Conservation (phyloP, 2,113 vertebrate genomes). For the Bucco capensis region DNA sequence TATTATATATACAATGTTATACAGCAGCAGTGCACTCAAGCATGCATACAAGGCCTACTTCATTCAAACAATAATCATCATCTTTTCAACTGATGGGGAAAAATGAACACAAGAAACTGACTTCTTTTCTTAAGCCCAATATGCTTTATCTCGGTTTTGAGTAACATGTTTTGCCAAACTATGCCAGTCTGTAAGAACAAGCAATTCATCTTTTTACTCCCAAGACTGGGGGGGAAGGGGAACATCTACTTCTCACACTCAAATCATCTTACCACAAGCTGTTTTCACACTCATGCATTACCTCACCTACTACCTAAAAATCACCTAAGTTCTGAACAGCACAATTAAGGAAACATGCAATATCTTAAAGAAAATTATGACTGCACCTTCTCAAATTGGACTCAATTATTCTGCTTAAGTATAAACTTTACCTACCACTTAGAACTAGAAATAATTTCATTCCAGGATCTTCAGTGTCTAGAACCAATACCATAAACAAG, state of each 20-base stretch:
- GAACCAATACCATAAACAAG: neutral
- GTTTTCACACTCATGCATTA: neutral
- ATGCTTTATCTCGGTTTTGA: neutral
- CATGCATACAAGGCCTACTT: neutral
- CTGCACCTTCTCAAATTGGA: neutral
- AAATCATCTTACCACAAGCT: neutral
- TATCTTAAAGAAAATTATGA: neutral
- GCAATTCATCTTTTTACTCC: neutral
- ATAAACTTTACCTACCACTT: neutral
- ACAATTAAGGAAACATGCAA: neutral
- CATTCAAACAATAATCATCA: neutral
- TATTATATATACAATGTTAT: neutral
- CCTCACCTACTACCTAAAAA: neutral
- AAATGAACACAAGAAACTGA: neutral
- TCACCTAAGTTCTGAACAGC: neutral
- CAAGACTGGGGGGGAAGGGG: neutral
- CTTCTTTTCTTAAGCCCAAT: neutral
- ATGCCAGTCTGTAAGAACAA: neutral
- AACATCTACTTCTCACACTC: neutral
- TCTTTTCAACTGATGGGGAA: neutral
- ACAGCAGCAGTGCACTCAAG: neutral
- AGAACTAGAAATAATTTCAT: neutral
- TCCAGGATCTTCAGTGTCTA: neutral
- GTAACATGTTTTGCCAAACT: neutral
- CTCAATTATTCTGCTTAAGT: neutral